Conservation (phyloP, 2,888 invertebrate species). For the Congeria kusceri region DNA sequence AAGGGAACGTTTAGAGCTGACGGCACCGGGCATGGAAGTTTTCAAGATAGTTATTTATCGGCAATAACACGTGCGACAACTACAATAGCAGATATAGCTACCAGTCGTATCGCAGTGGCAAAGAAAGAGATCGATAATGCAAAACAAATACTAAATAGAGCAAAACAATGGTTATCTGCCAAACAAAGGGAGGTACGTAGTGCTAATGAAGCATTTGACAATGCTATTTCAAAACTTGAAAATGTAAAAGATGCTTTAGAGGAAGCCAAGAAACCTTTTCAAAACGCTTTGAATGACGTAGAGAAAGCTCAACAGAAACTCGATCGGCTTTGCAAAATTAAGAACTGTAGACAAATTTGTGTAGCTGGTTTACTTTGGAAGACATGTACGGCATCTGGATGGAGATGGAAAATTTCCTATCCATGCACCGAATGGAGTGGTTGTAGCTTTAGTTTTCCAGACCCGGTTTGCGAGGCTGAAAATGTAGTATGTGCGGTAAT, state of each 20-base stretch:
- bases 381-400: slow-evolving; percentile 36
- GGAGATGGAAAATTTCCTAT: slow-evolving; percentile 41
- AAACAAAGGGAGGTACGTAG: slow-evolving; percentile 44
- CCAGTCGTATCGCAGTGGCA: slow-evolving; percentile 44
- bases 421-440: slow-evolving; percentile 53
- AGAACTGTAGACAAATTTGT: slow-evolving; percentile 49
- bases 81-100: slow-evolving; percentile 44
- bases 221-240: slow-evolving; percentile 47
- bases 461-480: slow-evolving; percentile 46
- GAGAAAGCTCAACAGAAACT: slow-evolving; percentile 20
- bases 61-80: slow-evolving; percentile 34
- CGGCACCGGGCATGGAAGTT: slow-evolving; percentile 5
- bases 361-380: slow-evolving; percentile 60
- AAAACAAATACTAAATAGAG: slow-evolving; percentile 12
- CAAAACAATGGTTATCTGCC: slow-evolving; percentile 44
- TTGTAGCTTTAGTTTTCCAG: slow-evolving; percentile 58
- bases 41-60: slow-evolving; percentile 56
- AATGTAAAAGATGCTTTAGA: slow-evolving; percentile 49
- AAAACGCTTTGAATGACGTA: slow-evolving; percentile 46
- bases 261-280: slow-evolving; percentile 54
- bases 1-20: too few species aligned
- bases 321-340: slow-evolving; percentile 63
- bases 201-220: slow-evolving; percentile 58
- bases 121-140: slow-evolving; percentile 41
- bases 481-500: slow-evolving; percentile 53